Base-by-base conservation (phyloP, 2,797 vertebrate species). In the Labroides dimidiatus region DNA sequence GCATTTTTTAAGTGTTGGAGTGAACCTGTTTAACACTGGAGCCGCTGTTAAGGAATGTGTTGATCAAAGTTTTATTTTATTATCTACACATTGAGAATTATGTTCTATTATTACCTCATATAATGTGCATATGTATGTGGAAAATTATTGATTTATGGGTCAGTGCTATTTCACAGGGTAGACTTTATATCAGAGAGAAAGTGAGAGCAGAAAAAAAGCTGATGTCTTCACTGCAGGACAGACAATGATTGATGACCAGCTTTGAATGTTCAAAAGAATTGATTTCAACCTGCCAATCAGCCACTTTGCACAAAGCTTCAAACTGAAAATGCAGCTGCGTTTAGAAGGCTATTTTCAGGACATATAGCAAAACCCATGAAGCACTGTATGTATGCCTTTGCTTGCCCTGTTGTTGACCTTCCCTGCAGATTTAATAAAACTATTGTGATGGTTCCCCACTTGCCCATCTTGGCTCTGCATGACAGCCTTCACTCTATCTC, bases 241-340 rank as follows among this genome's bases (percentile, higher is more conserved):
- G 63, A 65, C 57, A 55, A 47, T 91, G 90, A 92, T 78, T 86
- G 89, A 92, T 86, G 72, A 73, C 61, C 57, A 68, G 47, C 69
- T 75, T 74, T 77, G 69, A 63, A 75, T 82, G 79, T 76, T 84
- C 75, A 84, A 87, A 89, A 80, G 30, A 87, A 84, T 71, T 47
- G 78, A 72, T 84, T 84, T 84, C 70, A 73, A 75, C 69, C 80
- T 87, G 83, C 91, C 90, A 88, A 85, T 90, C 91, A 88, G 89
- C 89, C 84, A 87, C 76, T 64, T 68, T 44, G 78, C 63, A 73
- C 68, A 75, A 64, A 63, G 63, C 45, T 57, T 51, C 65, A 53
- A 36, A 27, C 47, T 17, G 48, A 33, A 55, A 74, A 60, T 42
- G 44, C 62, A 43, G 48, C 47, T 7, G 8, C 54, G 45, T 11